Conservation (phyloP, 1,140 invertebrate genomes). For the Zaprionus davidi region DNA sequence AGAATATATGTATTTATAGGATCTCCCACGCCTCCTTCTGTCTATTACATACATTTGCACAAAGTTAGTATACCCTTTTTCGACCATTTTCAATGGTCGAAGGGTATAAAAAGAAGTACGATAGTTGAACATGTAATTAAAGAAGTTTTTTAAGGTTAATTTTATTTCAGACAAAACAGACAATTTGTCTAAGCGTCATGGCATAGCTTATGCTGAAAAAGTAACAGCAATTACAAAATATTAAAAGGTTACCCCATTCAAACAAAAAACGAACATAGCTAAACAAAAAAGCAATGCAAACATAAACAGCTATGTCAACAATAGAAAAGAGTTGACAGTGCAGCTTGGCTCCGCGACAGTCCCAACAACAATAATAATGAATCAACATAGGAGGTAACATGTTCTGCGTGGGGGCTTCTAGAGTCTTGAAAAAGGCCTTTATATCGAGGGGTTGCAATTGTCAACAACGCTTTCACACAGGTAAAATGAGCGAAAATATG, state of each 20-base stretch:
- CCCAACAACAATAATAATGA: slow-evolving; percentile 43
- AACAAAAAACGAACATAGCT: slow-evolving; percentile 49
- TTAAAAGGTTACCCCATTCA: background rate
- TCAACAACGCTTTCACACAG: slow-evolving; percentile 69
- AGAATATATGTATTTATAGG: too few species aligned
- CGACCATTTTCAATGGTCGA: too few species aligned
- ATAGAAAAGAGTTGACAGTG: slow-evolving; percentile 58
- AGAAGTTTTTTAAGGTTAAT: background rate
- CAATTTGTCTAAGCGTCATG: slow-evolving; percentile 64
- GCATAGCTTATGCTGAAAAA: slow-evolving; percentile 60
- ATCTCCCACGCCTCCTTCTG: too few species aligned
- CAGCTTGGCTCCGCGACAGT: slow-evolving; percentile 44
- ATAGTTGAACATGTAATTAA: background rate
- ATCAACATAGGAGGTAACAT: slow-evolving; percentile 27
- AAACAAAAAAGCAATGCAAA: slow-evolving; percentile 53
- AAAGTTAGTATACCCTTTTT: too few species aligned
- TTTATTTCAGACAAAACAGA: background rate
- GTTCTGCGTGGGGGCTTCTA: slow-evolving; percentile 15
- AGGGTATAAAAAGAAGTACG: too few species aligned
- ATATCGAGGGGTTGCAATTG: slow-evolving; percentile 38
- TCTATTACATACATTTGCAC: too few species aligned
- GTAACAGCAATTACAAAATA: slow-evolving; percentile 26
- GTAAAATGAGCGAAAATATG: slow-evolving; percentile 46
- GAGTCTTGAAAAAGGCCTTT: too few species aligned
- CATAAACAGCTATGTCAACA: slow-evolving; percentile 74